Conservation (phyloP, 1,140 invertebrate genomes). For the Berghia stephanieae region DNA sequence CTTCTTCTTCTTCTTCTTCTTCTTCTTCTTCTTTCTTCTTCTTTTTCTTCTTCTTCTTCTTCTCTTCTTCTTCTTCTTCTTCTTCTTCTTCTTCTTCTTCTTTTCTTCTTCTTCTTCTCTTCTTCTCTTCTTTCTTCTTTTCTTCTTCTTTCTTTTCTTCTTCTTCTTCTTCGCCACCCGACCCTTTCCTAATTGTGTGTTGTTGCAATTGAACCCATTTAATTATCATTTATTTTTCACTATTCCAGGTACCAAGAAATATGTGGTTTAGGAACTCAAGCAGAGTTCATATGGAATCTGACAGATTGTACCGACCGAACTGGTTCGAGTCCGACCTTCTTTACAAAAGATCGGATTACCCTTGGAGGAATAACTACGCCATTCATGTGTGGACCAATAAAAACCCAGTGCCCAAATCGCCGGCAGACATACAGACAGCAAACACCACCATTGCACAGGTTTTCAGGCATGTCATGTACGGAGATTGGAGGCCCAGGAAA, state of each 20-base stretch:
- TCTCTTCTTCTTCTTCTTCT: background rate
- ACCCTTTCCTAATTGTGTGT: background rate
- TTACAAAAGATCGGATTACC: conserved; percentile 33
- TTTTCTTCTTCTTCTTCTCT: too few species aligned
- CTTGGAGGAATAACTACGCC: conserved; percentile 38
- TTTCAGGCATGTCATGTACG: conserved; percentile 36
- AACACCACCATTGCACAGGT: conserved; percentile 39
- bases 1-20: background rate
- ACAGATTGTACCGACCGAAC: conserved; percentile 35
- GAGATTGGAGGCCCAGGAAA: conserved; percentile 18
- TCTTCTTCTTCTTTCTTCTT: background rate
- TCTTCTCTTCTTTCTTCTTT: too few species aligned
- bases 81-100: background rate
- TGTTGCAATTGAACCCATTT: background rate
- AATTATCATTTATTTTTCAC: background rate
- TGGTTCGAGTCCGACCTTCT: conserved; percentile 41
- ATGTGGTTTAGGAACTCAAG: conserved; percentile 35
- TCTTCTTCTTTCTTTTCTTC: background rate
- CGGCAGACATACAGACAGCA: conserved; percentile 26
- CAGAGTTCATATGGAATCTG: conserved; percentile 34
- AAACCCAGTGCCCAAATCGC: conserved; percentile 33
- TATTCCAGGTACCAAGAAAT: conserved; percentile 33
- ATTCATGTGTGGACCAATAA: conserved; percentile 39
- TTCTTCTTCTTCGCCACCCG: background rate
- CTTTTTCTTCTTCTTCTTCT: background rate